Conservation (phyloP, 2,113 vertebrate species). For the Megaptera novaeangliae region DNA sequence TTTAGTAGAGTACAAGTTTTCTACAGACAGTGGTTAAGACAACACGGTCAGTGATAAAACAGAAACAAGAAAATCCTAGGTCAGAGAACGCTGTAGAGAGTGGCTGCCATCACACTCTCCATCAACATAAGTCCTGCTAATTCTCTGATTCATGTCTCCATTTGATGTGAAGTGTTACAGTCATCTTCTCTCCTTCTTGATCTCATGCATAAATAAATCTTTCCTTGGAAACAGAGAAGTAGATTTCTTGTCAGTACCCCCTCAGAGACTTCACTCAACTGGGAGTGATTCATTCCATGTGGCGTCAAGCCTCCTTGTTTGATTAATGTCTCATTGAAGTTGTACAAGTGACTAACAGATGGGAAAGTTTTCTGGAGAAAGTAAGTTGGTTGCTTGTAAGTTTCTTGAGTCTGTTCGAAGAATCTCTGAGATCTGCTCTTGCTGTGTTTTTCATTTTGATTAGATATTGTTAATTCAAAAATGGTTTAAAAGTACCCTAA, state of each 20-base stretch:
- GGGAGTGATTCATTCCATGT: slow-evolving; percentile 25
- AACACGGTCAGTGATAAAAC: not conserved
- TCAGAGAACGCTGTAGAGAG: not conserved
- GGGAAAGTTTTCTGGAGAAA: slow-evolving; percentile 71
- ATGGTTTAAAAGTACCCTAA: not conserved
- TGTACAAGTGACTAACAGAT: slow-evolving; percentile 69
- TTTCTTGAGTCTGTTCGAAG: slow-evolving; percentile 53
- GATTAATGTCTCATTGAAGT: slow-evolving; percentile 65
- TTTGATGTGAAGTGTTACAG: not conserved
- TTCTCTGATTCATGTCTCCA: not conserved
- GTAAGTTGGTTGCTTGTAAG: slow-evolving; percentile 50
- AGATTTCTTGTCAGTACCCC: not conserved
- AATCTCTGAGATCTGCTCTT: slow-evolving; percentile 24
- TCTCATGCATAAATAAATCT: not conserved
- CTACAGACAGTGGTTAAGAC: not conserved
- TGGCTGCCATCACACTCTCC: not conserved
- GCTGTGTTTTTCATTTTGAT: slow-evolving; percentile 32
- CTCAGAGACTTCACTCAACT: not conserved
- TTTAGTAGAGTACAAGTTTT: not conserved
- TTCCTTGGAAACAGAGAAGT: slow-evolving; percentile 33
- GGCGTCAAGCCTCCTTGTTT: slow-evolving; percentile 49
- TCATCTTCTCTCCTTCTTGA: not conserved
- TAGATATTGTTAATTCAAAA: slow-evolving; percentile 14
- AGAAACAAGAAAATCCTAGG: not conserved
- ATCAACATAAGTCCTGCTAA: not conserved